These are phyloP conservation scores for Perccottus glenii DNA, from an alignment of 2,113 vertebrate species.

Conservation along the genomic window DNA sequence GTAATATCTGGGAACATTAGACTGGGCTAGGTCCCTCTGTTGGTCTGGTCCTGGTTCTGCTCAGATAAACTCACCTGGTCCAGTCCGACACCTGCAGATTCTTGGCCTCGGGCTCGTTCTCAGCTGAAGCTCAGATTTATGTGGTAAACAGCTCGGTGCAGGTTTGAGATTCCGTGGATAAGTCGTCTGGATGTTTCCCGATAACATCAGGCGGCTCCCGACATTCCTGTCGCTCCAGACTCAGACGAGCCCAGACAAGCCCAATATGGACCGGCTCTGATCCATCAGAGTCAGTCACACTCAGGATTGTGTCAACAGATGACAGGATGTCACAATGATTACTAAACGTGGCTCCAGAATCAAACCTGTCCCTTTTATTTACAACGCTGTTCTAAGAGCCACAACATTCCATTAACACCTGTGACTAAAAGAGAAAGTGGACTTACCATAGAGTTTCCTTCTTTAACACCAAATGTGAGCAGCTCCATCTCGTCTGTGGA, in stretches of 20 bases:
- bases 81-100: constrained; percentile 17
- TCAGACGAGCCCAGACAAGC: constrained; percentile 72
- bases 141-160: constrained; percentile 58
- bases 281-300: constrained; percentile 30
- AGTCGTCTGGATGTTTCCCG: constrained; percentile 76
- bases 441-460: too few species aligned
- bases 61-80: constrained; percentile 18
- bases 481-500: too few species aligned
- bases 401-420: too few species aligned
- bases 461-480: too few species aligned
- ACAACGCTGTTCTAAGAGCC: too few species aligned
- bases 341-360: too few species aligned
- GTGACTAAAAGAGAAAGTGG: too few species aligned
- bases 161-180: constrained; percentile 76
- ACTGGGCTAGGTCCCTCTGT: too few species aligned
- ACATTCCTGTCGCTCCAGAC: constrained; percentile 69
- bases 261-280: constrained; percentile 76
- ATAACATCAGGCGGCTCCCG: constrained; percentile 63
- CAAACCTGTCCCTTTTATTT: too few species aligned
- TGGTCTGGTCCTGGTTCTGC: background rate
- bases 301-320: constrained; percentile 47
- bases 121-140: constrained; percentile 59
- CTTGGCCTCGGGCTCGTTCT: constrained; percentile 16
- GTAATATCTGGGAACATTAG: too few species aligned
- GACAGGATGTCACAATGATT: too few species aligned